Base-by-base conservation (phyloP, 2,888 invertebrate species). In the Petrolisthes cinctipes region DNA sequence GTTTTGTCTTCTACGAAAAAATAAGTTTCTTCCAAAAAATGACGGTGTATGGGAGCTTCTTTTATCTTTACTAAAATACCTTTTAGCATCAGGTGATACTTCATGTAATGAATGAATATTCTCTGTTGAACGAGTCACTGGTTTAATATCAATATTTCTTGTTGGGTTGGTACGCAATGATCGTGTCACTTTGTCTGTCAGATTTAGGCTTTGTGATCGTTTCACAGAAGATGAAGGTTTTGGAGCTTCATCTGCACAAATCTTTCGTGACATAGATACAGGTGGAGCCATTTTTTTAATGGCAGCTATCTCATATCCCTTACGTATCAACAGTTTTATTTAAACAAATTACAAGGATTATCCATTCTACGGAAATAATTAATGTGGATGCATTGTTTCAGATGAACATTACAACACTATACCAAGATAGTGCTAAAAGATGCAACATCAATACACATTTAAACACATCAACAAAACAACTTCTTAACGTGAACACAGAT, bases 271-370 rank as follows among this genome's bases (percentile, higher is more conserved):
- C 4, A 84, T 61, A 53, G 75, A 76, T 68, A 80, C 23, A 20
- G 87, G 87, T 11, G 84, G 81, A 17, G 87, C 87, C 87, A 88
- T 88, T 84, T 53, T 75, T 54, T 20, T 14, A 54, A 37, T 37
- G 37, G 37, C n/a, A 78, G 17, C 23, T 53, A 53, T 66, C n/a
- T 78, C 54, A 54, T 54, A 6, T 14, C n/a, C 78, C 17, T 78
- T 66, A 11, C 11, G 66, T n/a, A n/a, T 11, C n/a, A 78, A 78
- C 78, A 78, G 54, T 53, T 9, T 6, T 51, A 20, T 14, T 7
- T 53, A 23, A 9, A 17, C 61, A 23, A 6, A 11, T 17, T 6
- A 37, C 37, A 37, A 37, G 37, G 37, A 37, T 37, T 37, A 37
- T 37, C 37, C 37, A 37, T 37, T 37, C 37, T 37, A 37, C 37